A percentile compares a stretch with the other conserved stretches of the same genome.
Evolutionary conservation across 2,797 vertebrate genomes (phyloP).

Genomic region (Myotis vivesi): DNA sequence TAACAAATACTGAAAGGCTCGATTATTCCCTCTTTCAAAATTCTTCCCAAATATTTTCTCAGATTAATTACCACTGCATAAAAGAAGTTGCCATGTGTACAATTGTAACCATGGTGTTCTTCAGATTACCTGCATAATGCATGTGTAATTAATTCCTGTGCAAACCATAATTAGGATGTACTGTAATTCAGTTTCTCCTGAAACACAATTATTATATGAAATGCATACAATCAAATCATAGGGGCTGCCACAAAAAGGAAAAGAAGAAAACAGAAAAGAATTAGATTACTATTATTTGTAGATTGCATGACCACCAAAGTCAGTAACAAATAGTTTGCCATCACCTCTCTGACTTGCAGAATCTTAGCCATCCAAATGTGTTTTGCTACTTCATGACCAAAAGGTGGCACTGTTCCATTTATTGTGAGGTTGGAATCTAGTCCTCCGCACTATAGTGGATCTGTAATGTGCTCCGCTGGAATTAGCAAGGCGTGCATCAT

Average conservation of each 20-base stretch:
- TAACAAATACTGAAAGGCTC: slow-evolving; percentile 70
- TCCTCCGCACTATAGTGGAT: fast-evolving
- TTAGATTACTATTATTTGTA: slow-evolving; percentile 7
- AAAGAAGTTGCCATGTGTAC: slow-evolving; percentile 81
- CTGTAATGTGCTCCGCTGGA: slow-evolving; percentile 61
- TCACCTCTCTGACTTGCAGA: background rate
- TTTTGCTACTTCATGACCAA: slow-evolving; percentile 61
- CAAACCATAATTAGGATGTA: slow-evolving; percentile 81
- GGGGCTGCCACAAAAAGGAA: background rate
- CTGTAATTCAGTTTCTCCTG: slow-evolving; percentile 70
- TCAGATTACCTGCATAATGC: slow-evolving; percentile 81
- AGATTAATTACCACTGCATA: slow-evolving; percentile 81
- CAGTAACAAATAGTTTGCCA: slow-evolving; percentile 13
- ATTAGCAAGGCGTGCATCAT: slow-evolving; percentile 76
- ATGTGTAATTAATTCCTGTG: slow-evolving; percentile 77
- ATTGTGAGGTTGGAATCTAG: slow-evolving; percentile 39
- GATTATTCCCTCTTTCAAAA: slow-evolving; percentile 78
- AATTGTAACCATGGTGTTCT: slow-evolving; percentile 84
- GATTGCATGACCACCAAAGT: slow-evolving; percentile 46
- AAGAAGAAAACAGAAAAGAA: background rate
- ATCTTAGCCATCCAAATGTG: background rate
- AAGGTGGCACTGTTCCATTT: slow-evolving; percentile 86
- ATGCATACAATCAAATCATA: slow-evolving; percentile 65
- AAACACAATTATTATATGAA: slow-evolving; percentile 67
- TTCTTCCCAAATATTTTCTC: slow-evolving; percentile 80